Evolutionary conservation across 2,797 vertebrate genomes (phyloP), one percentile per base, ranked within the genome.

Genomic region (Sebastes trivittatus): DNA sequence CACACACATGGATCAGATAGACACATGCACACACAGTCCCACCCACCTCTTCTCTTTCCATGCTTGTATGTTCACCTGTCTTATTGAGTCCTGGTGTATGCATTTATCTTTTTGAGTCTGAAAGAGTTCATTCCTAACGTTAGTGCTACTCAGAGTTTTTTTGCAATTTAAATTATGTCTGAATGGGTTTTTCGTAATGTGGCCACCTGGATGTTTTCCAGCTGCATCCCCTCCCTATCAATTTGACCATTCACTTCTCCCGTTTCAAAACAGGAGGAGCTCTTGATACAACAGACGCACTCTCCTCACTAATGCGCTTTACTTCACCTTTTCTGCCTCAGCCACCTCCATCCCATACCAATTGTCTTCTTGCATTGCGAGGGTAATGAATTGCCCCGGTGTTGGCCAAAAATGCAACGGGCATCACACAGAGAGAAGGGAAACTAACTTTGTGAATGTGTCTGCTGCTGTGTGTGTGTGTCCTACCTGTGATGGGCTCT

Each of bases 401-500:
- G 89, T 88, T 82, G 90, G 89, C 87, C 85, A 84, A 14, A 88
- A 81, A 88, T 75, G 72, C 81, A 88, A 84, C 77, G 68, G 83
- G 54, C 70, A 62, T 81, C 89, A 82, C 79, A 69, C 73, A n/a
- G 80, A 80, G 80, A 89, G 83, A 65, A 56, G 70, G 63, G 80
- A 78, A 85, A 60, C 67, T 13, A 63, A 49, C 42, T 49, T 49
- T 63, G 82, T 13, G 60, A 83, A 82, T 64, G 27, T 46, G 83
- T 86, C 67, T 72, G 79, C 60, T 36, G 54, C 62, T 80, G 77
- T 59, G 3, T n/a, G 55, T 80, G 77, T 29, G 65, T 56, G 60
- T 75, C 70, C 82, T 73, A 89, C 84, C 89, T 90, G 86, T 76
- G 86, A 91, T 90, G 87, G 88, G 87, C 89, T 81, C 61, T 30